phyloP scores from a whole-genome alignment of 30 jellyfish, hydroid and myxozoan species.

The Cassiopea andromeda region DNA sequence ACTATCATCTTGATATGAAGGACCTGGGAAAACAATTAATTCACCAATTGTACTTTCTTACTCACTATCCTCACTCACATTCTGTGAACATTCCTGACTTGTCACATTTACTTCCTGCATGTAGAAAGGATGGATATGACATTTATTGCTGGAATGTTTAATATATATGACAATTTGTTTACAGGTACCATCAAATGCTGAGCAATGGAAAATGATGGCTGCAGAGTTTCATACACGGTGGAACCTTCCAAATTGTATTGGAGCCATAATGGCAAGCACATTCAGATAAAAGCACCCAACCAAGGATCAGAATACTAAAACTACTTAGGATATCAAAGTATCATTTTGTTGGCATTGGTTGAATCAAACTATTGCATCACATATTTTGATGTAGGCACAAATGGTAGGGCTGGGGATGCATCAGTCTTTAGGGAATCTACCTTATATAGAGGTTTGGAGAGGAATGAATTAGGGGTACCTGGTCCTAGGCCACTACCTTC shows the following conservation, averaged over 20 bases:
- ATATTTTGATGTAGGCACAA: not conserved
- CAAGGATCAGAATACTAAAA: not conserved
- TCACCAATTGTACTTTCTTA: not conserved
- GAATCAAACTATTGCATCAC: not conserved
- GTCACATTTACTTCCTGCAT: not conserved
- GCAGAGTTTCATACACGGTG: not conserved
- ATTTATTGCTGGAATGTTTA: not conserved
- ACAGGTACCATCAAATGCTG: not conserved
- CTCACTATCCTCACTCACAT: not conserved
- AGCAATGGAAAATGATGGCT: not conserved
- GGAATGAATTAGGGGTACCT: not conserved
- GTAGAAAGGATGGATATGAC: not conserved
- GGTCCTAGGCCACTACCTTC: not conserved
- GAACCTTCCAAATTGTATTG: not conserved
- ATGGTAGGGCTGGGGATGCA: not conserved
- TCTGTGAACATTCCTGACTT: not conserved
- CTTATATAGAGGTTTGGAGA: not conserved
- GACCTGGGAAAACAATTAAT: not conserved
- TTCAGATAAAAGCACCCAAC: not conserved
- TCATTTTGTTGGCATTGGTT: not conserved
- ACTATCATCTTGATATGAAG: not conserved
- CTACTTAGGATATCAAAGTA: not conserved
- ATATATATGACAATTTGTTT: not conserved
- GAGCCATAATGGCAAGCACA: not conserved
- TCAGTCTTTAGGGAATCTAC: not conserved